These are phyloP conservation scores for Isaurus tuberculatus DNA, from an alignment of 92 coral and sea anemone genomes.

Conservation along the genomic window DNA sequence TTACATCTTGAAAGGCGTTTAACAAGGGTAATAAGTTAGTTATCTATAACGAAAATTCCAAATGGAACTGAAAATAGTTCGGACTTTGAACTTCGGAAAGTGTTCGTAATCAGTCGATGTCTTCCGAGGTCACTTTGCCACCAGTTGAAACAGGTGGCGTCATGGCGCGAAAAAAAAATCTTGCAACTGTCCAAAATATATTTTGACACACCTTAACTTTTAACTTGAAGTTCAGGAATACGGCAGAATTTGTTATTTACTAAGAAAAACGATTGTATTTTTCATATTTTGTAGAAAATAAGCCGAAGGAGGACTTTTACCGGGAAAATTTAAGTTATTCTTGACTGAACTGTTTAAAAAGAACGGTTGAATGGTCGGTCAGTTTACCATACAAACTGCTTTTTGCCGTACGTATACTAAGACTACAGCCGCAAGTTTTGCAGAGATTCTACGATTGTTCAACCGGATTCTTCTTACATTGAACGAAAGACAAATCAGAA, in stretches of 20 bases:
- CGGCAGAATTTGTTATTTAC: not conserved
- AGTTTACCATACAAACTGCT: not conserved
- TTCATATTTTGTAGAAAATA: not conserved
- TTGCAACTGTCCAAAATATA: conserved; percentile 34
- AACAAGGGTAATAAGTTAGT: not conserved
- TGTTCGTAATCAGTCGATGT: not conserved
- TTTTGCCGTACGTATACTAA: not conserved
- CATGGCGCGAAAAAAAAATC: conserved; percentile 44
- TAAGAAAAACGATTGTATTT: not conserved
- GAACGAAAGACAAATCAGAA: not conserved
- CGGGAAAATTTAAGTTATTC: not conserved
- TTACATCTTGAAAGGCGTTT: not conserved
- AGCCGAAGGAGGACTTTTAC: not conserved
- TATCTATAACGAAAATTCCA: no score
- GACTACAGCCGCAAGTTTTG: not conserved
- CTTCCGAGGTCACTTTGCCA: conserved; percentile 13
- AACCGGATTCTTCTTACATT: not conserved
- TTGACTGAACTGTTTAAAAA: not conserved
- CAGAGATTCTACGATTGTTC: not conserved
- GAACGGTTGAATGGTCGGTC: conserved; percentile 31
- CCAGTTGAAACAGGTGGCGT: conserved; percentile 43
- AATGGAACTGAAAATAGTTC: not conserved
- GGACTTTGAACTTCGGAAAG: not conserved
- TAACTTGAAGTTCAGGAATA: conserved; percentile 14
- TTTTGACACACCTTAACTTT: conserved; percentile 37